These are phyloP conservation scores for Trinorchestia longiramus DNA, from an alignment of 1,140 invertebrate species.

Conservation along the genomic window DNA sequence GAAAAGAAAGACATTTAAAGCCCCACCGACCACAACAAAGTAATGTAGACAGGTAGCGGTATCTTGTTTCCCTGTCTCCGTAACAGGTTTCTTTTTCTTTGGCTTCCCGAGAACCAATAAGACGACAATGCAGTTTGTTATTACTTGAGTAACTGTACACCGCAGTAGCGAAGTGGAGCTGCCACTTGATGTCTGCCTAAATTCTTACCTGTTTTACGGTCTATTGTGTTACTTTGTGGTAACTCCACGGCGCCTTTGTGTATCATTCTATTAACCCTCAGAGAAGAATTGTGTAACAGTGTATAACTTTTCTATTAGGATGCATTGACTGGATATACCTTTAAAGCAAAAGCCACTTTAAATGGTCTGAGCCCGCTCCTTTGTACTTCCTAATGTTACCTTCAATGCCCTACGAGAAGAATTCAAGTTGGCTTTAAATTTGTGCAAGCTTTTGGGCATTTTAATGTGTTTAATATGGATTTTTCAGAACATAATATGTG, in stretches of 20 bases:
- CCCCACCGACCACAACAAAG: neutral
- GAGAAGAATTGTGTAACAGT: neutral
- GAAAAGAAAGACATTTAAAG: neutral
- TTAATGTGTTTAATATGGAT: neutral
- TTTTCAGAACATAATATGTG: neutral
- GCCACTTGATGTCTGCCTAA: constrained; percentile 15
- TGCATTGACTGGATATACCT: constrained; percentile 24
- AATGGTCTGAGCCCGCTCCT: neutral
- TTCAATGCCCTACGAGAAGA: neutral
- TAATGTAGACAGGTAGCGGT: neutral
- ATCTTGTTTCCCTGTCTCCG: neutral
- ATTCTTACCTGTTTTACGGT: constrained; percentile 8
- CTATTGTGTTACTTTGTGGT: neutral
- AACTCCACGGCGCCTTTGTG: constrained; percentile 13
- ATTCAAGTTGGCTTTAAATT: neutral
- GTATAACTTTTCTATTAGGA: constrained; percentile 6
- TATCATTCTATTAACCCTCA: constrained; percentile 3
- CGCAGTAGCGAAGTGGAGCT: neutral
- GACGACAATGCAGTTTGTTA: constrained; percentile 18
- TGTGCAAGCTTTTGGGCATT: neutral
- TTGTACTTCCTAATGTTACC: neutral
- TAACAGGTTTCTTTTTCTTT: neutral
- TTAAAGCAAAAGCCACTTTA: constrained; percentile 16
- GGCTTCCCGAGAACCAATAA: constrained; percentile 12
- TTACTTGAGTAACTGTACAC: constrained; percentile 28